Base-by-base conservation (phyloP, 2,888 invertebrate genomes). In the Ligdia adustata region DNA sequence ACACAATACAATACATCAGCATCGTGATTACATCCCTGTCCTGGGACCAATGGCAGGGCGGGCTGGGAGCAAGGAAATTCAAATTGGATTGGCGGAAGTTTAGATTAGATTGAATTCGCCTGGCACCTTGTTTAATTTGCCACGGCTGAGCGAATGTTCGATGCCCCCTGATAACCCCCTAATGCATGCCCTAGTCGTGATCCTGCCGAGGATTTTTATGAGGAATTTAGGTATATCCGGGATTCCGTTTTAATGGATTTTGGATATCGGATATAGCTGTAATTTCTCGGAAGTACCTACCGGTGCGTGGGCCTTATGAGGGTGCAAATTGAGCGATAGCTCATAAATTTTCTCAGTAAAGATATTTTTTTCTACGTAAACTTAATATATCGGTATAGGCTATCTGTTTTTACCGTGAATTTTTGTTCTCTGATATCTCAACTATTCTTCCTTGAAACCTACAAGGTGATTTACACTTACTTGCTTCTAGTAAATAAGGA, bases 1-100 rank as follows among this genome's bases (percentile, higher is more conserved):
- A 37, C 9, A 34, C 27, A 37, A 37, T 37, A 27, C 20, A 33
- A 49, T 37, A 44, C 38, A 48, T 34, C 29, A 29, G n/a, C 28
- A n/a, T 13, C 39, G 27, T 44, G 40, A 40, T 40, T 50, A 40
- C 60, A 27, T 4, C 53, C 34, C 60, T 60, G 63, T 53, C 44
- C 34, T 38, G 59, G 58, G 59, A 54, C 62, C 55, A 52, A 52
- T 45, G 69, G 57, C 66, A 51, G 59, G 54, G 44, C 57, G 52
- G 53, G 53, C 48, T 41, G 53, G 56, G 49, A 49, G 55, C 56
- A 65, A 74, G 83, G 77, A 79, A 79, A 86, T 84, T 85, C 83
- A 85, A 86, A 88, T 87, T 86, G 84, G 85, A 86, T 86, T 82
- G 83, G 82, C 85, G 80, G 79, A 85, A 88, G 79, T 88, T 87